Percentiles rank a stretch among this genome's conserved stretches.
These are phyloP conservation scores for Drosophila sproati DNA, from an alignment of 1,140 invertebrate species.

Conservation along the genomic window DNA sequence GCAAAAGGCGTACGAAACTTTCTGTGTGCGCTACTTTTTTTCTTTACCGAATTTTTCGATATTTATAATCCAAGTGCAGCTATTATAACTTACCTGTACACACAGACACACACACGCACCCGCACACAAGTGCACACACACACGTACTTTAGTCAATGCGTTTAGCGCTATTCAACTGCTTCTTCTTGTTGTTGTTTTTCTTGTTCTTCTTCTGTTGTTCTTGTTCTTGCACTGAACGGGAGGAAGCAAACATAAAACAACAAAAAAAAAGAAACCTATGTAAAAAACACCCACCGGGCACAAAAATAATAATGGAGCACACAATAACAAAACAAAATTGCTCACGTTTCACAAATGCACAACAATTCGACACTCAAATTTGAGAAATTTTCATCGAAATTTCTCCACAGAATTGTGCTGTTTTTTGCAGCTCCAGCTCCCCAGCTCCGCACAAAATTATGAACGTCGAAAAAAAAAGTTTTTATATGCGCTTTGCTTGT, in stretches of 20 bases:
- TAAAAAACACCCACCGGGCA: neutral
- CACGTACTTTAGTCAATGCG: conserved; percentile 24
- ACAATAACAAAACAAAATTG: conserved; percentile 37
- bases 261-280: conserved; percentile 1
- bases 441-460: conserved; percentile 57
- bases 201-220: conserved; percentile 16
- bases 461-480: conserved; percentile 72
- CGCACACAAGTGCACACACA: neutral
- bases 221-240: conserved; percentile 28
- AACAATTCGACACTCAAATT: conserved; percentile 18
- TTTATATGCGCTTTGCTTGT: conserved; percentile 45
- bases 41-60: conserved; percentile 4
- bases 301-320: conserved; percentile 12
- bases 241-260: conserved; percentile 13
- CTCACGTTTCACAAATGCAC: conserved; percentile 8
- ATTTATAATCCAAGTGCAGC: conserved; percentile 14
- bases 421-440: conserved; percentile 34
- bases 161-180: conserved; percentile 18
- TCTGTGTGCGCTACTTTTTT: neutral
- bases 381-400: conserved; percentile 5
- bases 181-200: neutral
- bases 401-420: conserved; percentile 5
- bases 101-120: conserved; percentile 2
- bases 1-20: neutral
- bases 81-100: conserved; percentile 27